A percentile compares a stretch with the other conserved stretches of the same genome.
phyloP scores from a whole-genome alignment of 2,113 vertebrate species.

The Oreotrochilus melanogaster region DNA sequence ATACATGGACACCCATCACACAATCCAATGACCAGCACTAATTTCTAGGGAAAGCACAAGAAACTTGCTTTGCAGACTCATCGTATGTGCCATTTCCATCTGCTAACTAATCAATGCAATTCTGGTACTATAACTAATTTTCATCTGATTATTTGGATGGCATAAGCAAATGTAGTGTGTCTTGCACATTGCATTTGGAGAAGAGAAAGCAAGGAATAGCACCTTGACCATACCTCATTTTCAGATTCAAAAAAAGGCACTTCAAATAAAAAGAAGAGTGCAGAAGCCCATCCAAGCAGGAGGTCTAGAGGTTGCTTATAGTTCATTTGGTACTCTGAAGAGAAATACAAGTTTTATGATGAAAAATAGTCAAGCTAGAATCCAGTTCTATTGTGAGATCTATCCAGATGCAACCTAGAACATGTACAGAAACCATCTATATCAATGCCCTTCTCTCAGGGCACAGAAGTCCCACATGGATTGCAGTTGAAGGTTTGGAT shows the following conservation, averaged over 20 bases:
- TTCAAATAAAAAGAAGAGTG: background rate
- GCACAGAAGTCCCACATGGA: background rate
- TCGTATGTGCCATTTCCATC: constrained; percentile 18
- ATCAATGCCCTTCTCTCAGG: constrained; percentile 1
- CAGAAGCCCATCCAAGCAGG: background rate
- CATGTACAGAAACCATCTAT: background rate
- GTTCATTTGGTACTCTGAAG: background rate
- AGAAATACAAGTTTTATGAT: background rate
- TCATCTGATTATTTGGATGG: constrained; percentile 52
- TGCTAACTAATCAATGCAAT: constrained; percentile 31
- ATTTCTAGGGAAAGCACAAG: constrained; percentile 12
- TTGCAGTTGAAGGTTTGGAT: constrained; percentile 46
- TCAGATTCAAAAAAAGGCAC: background rate
- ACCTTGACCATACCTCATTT: background rate
- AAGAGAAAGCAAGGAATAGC: background rate
- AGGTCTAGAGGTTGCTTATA: background rate
- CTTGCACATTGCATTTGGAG: background rate
- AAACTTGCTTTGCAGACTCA: constrained; percentile 35
- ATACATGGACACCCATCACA: background rate
- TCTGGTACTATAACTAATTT: constrained; percentile 4
- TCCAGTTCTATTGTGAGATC: background rate
- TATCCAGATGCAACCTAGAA: background rate
- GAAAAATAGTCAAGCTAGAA: background rate
- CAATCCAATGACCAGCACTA: background rate
- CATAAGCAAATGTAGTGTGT: background rate